A percentile compares a stretch with the other conserved stretches of the same genome.
These are phyloP conservation scores for Zosterops japonicus DNA, from an alignment of 2,113 vertebrate species.

Conservation along the genomic window DNA sequence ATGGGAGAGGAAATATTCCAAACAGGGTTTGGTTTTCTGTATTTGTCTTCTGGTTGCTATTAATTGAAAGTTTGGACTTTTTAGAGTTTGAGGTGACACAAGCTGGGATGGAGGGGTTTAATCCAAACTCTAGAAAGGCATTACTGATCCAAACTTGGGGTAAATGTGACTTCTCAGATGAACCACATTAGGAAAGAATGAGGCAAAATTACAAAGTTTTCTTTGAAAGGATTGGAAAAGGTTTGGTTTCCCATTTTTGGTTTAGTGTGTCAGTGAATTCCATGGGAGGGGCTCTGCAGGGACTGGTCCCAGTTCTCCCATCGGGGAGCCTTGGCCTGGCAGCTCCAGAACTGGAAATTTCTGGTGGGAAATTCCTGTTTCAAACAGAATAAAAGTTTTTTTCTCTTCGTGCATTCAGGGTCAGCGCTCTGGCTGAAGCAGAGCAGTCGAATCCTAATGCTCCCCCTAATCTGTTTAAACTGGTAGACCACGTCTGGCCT, in stretches of 20 bases:
- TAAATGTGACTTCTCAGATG: neutral
- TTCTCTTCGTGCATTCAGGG: neutral
- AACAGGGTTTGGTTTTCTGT: neutral
- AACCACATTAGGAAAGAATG: neutral
- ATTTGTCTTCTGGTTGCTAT: neutral
- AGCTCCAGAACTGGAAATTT: neutral
- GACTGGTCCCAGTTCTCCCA: neutral
- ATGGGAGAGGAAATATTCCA: neutral
- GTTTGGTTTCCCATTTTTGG: rapidly evolving
- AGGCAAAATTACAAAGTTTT: neutral
- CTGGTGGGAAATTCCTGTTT: neutral
- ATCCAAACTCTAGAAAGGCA: neutral
- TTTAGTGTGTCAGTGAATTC: neutral
- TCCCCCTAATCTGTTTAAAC: neutral
- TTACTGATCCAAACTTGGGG: too few relatives aligned
- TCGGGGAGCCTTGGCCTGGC: neutral
- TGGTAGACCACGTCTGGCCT: neutral
- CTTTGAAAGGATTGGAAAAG: neutral
- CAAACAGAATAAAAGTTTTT: neutral
- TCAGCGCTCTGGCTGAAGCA: neutral
- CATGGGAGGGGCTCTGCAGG: rapidly evolving
- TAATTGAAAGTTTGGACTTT: neutral
- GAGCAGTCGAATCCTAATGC: neutral
- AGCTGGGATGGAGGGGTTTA: neutral
- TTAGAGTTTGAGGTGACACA: neutral